Evolutionary conservation across 1,140 invertebrate species (phyloP).

Genomic region (Luehdorfia chinensis): DNA sequence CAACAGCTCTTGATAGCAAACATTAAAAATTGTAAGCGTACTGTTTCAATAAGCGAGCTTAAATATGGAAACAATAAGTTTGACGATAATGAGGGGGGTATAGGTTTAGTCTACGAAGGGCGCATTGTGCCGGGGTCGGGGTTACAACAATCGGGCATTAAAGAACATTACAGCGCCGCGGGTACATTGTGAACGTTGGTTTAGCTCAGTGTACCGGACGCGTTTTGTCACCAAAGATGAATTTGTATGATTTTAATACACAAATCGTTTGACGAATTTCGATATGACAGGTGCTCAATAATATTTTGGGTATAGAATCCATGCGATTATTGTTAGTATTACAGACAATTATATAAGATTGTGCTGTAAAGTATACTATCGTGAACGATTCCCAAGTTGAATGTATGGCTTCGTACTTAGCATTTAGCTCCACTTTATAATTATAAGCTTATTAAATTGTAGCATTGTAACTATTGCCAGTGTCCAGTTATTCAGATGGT

Average conservation of each 20-base stretch:
- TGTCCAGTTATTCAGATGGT: background rate
- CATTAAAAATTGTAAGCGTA: constrained; percentile 8
- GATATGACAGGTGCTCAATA: constrained; percentile 52
- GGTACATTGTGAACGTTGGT: constrained; percentile 48
- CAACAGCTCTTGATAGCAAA: background rate
- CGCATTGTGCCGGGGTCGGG: constrained; percentile 44
- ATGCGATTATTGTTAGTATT: no score
- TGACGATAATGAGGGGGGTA: constrained; percentile 68
- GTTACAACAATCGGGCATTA: constrained; percentile 54
- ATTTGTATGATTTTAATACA: constrained; percentile 53
- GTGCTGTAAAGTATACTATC: background rate
- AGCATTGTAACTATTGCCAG: constrained; percentile 6
- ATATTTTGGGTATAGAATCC: no score
- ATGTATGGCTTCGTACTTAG: constrained; percentile 6
- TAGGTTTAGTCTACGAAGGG: constrained; percentile 52
- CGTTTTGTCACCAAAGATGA: constrained; percentile 44
- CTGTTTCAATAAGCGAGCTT: constrained; percentile 44
- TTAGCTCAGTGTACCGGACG: constrained; percentile 51
- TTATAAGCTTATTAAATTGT: constrained; percentile 8
- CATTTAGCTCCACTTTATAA: constrained; percentile 7
- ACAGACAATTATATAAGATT: no score
- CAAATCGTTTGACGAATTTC: constrained; percentile 41
- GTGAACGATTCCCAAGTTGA: no score
- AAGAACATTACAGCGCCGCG: constrained; percentile 45
- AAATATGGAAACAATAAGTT: constrained; percentile 74